Base-by-base conservation (phyloP, 2,888 invertebrate species). In the Eupithecia exiguata region DNA sequence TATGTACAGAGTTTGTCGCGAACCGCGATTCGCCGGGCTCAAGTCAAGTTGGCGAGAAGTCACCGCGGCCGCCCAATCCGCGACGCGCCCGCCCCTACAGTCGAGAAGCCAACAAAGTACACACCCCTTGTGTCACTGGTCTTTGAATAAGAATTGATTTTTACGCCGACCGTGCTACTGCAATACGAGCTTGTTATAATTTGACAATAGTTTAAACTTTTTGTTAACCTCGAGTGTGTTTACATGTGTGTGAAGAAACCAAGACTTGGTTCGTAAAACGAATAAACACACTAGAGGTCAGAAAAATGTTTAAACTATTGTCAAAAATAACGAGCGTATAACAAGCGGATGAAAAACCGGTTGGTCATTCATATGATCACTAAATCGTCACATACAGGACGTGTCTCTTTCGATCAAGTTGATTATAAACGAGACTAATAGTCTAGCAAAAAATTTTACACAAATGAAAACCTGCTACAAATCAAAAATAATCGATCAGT, bases 21-120 rank as follows among this genome's bases (percentile, higher is more conserved):
- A 43, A 73, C 75, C 75, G 74, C 77, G 74, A 76, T 76, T 80
- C 80, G 79, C 81, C 92, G 93, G 90, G 84, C 91, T 5, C 40
- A 79, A 93, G 92, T 91, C 90, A 92, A 91, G 88, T 87, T 80
- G 92, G 89, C 91, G 91, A 93, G 85, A 94, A 94, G 94, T 94
- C 94, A 94, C 90, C 90, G 84, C 82, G 86, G 83, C 78, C 87
- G 87, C 80, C 94, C 94, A 94, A 94, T 94, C 72, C 86, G 88
- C 87, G 85, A 78, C 83, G 89, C 84, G 83, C 87, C 89, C 92
- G 91, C 92, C 93, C 93, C 91, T 85, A 84, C 82, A 91, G 92
- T 92, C 92, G 92, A 92, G 92, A 94, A 94, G 94, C 90, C 91
- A 93, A 90, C 89, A 87, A 79, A 82, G 83, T 84, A 82, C 84